A percentile compares a stretch with the other conserved stretches of the same genome.
These are phyloP conservation scores for Lutjanus campechanus DNA, from an alignment of 2,797 vertebrate species.

Conservation along the genomic window DNA sequence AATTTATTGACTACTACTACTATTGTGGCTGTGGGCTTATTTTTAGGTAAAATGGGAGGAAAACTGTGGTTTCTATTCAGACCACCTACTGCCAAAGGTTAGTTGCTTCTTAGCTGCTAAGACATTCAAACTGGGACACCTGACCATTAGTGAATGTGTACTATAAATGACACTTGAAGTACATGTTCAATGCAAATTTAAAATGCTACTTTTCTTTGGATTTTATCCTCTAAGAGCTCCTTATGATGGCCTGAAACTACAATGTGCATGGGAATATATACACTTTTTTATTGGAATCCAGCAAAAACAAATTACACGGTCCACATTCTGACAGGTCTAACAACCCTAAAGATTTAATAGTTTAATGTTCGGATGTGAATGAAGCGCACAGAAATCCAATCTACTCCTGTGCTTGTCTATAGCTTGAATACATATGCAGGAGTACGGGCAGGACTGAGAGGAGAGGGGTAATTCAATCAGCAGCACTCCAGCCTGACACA, in stretches of 20 bases:
- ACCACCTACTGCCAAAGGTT: background rate
- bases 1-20: slow-evolving; percentile 3
- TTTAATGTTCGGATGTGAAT: slow-evolving; percentile 59
- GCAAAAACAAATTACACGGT: slow-evolving; percentile 33
- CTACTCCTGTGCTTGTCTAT: slow-evolving; percentile 50
- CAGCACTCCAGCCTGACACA: slow-evolving; percentile 75
- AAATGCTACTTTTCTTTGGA: background rate
- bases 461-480: slow-evolving; percentile 81
- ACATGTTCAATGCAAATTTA: background rate
- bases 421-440: slow-evolving; percentile 69
- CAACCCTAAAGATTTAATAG: slow-evolving; percentile 52
- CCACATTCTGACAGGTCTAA: slow-evolving; percentile 47
- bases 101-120: slow-evolving; percentile 1
- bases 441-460: slow-evolving; percentile 65
- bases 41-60: slow-evolving; percentile 8
- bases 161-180: slow-evolving; percentile 4
- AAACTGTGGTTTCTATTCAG: background rate
- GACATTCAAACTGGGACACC: background rate
- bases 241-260: slow-evolving; percentile 1
- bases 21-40: slow-evolving; percentile 15
- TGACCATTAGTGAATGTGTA: background rate
- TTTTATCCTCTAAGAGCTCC: background rate
- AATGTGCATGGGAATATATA: background rate
- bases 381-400: slow-evolving; percentile 64
- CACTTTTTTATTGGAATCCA: slow-evolving; percentile 18